phyloP scores from a whole-genome alignment of 2,797 vertebrate species.

The Chromobotia macracanthus region DNA sequence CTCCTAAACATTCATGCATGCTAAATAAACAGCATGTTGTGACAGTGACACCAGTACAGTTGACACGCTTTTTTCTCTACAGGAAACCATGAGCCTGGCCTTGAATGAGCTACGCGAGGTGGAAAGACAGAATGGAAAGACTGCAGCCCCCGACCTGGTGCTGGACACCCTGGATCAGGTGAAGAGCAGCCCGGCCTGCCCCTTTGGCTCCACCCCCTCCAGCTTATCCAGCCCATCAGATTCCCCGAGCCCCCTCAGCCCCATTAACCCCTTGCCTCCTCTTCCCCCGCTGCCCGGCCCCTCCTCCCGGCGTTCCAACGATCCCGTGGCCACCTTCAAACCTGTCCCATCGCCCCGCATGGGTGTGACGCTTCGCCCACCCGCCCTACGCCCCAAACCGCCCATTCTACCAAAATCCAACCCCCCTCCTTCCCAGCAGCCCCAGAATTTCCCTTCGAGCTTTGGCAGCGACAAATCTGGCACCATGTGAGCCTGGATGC shows the following conservation, averaged over 20 bases:
- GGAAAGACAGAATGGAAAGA: conserved; percentile 89
- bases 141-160: conserved; percentile 89
- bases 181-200: conserved; percentile 78
- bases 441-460: conserved; percentile 83
- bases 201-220: conserved; percentile 83
- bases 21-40: too few species aligned
- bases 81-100: conserved; percentile 94
- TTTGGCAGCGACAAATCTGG: conserved; percentile 94
- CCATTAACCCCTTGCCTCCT: conserved; percentile 90
- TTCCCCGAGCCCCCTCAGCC: conserved; percentile 92
- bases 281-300: conserved; percentile 72
- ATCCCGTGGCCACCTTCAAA: conserved; percentile 91
- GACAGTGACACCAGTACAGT: too few species aligned
- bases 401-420: conserved; percentile 91
- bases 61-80: conserved; percentile 69
- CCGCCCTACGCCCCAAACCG: conserved; percentile 94
- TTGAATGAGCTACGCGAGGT: conserved; percentile 91
- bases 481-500: conserved; percentile 87
- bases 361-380: conserved; percentile 90
- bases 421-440: conserved; percentile 69
- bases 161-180: conserved; percentile 95
- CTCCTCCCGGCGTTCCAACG: conserved; percentile 80
- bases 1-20: too few species aligned
- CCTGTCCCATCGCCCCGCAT: conserved; percentile 87
- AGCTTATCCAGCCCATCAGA: conserved; percentile 85